Percentiles rank a stretch among this genome's conserved stretches.
Evolutionary conservation across 2,888 invertebrate genomes (phyloP).

Genomic region (Teleogryllus oceanicus): DNA sequence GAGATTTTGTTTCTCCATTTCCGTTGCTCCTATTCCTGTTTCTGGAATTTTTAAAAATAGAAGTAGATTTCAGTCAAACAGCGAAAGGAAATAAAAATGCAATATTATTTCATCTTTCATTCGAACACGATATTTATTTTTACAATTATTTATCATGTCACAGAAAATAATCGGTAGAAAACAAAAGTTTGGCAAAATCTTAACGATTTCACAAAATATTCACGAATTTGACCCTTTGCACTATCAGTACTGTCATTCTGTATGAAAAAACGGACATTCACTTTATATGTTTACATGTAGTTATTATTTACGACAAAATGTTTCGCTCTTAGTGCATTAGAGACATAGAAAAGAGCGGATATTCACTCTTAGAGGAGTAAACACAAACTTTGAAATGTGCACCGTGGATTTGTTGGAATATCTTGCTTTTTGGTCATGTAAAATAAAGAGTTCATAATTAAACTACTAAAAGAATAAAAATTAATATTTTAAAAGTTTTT

Average conservation of each 20-base stretch:
- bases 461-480: no score
- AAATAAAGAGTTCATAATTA: no score
- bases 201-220: conserved; percentile 18
- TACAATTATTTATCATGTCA: conserved; percentile 18
- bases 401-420: no score
- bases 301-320: not conserved
- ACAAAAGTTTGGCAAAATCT: not conserved
- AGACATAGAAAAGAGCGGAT: not conserved
- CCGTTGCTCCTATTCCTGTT: no score
- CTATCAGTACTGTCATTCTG: not conserved
- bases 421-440: no score
- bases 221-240: not conserved
- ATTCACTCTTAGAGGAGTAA: not conserved
- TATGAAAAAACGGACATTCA: not conserved
- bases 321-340: not conserved
- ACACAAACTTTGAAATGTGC: not conserved
- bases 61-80: no score
- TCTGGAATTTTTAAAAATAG: no score
- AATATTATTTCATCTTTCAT: not conserved
- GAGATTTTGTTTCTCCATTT: no score
- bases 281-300: not conserved
- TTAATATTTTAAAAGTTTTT: no score
- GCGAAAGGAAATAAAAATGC: not conserved
- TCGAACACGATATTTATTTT: conserved; percentile 12
- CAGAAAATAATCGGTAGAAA: conserved; percentile 9